Base-by-base conservation (phyloP, 2,113 vertebrate genomes). In the Saccopteryx bilineata region DNA sequence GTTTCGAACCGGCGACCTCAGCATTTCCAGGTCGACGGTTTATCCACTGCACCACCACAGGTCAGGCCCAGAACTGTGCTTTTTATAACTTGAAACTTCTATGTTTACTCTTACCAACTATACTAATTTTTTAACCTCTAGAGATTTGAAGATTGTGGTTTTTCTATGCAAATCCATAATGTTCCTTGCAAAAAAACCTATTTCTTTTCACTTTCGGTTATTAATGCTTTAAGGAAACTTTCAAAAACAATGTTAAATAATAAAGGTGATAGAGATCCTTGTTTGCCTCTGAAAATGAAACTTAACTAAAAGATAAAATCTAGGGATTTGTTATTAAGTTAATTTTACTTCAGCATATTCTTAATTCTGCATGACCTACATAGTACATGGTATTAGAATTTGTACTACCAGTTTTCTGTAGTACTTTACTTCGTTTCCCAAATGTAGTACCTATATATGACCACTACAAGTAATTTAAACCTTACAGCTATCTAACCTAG, bases 181-280 rank as follows among this genome's bases (percentile, higher is more conserved):
- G 58, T 86, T 79, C 94, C 28, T 78, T 86, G 46, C 12, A 78
- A 95, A 89, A 87, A 71, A 72, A 54, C 26, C 50, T 33, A 23
- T 48, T 26, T 79, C 31, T 31, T 33, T 54, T 60, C 82, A 66
- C 18, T 92, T 82, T 87, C 28, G 68, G 56, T 87, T 94, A 85
- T 28, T 91, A 60, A 84, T 28, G 3, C 46, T 91, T 80, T 93
- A 74, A 78, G 31, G 78, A 72, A 72, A 69, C 13, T 85, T 84
- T 93, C 28, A 50, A 75, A 92, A 94, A 72, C 50, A 92, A 82
- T 58, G 54, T 72, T 88, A 88, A 84, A 82, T 82, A 88, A 52
- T 87, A 91, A 83, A 71, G 31, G 46, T 76, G 63, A 83, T 11
- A 81, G 66, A 63, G 10, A 71, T 65, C 31, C 65, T 93, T 61